Conservation (phyloP, 2,113 vertebrate species). For the Sinocyclocheilus rhinocerous region DNA sequence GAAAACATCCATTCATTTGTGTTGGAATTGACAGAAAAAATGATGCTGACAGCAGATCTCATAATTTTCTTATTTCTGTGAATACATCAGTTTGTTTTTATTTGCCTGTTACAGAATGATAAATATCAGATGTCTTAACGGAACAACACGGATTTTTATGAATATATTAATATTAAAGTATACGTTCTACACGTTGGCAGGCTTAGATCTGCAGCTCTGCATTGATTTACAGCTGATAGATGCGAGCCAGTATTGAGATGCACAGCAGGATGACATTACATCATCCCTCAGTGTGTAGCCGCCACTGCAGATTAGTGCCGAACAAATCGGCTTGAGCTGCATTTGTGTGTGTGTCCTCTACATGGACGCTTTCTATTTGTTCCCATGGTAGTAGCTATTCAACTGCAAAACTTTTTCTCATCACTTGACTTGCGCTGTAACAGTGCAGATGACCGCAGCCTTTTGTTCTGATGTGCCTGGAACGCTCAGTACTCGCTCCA, state of each 20-base stretch:
- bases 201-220: background rate
- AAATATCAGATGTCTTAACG: background rate
- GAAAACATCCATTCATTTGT: too few relatives aligned
- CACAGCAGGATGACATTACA: constrained; percentile 15
- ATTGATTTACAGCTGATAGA: background rate
- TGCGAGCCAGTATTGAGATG: background rate
- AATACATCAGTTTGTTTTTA: background rate
- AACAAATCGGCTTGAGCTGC: constrained; percentile 10
- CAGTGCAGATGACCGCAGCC: background rate
- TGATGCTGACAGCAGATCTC: background rate
- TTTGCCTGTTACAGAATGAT: background rate
- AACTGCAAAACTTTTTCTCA: background rate
- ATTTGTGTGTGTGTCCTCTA: constrained; percentile 55
- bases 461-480: constrained; percentile 12
- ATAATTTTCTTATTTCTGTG: background rate
- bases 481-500: background rate
- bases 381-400: background rate
- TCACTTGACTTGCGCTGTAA: background rate
- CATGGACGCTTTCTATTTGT: background rate
- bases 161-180: background rate
- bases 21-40: background rate
- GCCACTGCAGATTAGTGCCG: constrained; percentile 11
- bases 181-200: background rate
- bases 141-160: background rate
- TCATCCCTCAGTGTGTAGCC: background rate